Percentiles rank a stretch among this genome's conserved stretches.
These are phyloP conservation scores for Bradysia coprophila DNA, from an alignment of 1,140 invertebrate genomes.

Conservation along the genomic window DNA sequence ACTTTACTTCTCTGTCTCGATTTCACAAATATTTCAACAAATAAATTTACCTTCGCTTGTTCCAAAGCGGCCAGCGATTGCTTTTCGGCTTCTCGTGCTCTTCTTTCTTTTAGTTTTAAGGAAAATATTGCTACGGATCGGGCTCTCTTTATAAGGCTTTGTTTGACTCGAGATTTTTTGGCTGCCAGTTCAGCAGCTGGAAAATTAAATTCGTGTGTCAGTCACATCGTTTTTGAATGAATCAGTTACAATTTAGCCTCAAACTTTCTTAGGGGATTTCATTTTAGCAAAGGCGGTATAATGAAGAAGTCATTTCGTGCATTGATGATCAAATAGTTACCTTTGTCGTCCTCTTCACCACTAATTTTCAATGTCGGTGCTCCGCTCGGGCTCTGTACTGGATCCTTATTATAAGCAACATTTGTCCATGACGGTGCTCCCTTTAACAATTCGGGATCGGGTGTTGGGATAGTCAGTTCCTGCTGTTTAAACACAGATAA, in stretches of 20 bases:
- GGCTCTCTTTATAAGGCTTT: conserved; percentile 51
- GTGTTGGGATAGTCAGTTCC: neutral
- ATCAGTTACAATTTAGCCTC: too few species aligned
- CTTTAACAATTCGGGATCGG: conserved; percentile 9
- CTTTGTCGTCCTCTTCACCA: conserved; percentile 21
- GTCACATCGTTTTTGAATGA: too few species aligned
- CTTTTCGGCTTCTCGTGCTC: conserved; percentile 49
- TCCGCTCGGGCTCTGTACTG: conserved; percentile 14
- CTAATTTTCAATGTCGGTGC: conserved; percentile 11
- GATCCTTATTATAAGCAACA: conserved; percentile 8
- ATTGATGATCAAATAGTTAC: too few species aligned
- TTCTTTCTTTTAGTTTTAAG: conserved; percentile 50
- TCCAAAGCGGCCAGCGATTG: conserved; percentile 28
- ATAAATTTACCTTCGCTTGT: conserved; percentile 18
- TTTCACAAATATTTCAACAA: neutral
- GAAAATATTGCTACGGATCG: conserved; percentile 67
- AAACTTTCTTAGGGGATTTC: too few species aligned
- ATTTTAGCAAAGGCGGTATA: too few species aligned
- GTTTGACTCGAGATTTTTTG: conserved; percentile 37
- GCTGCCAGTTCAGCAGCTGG: conserved; percentile 34
- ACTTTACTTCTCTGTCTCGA: neutral
- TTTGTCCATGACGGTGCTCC: conserved; percentile 22
- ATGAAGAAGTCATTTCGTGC: too few species aligned
- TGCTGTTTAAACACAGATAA: too few species aligned
- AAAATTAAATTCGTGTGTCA: too few species aligned